Conservation (phyloP, 2,113 vertebrate species). For the Lagenorhynchus albirostris region DNA sequence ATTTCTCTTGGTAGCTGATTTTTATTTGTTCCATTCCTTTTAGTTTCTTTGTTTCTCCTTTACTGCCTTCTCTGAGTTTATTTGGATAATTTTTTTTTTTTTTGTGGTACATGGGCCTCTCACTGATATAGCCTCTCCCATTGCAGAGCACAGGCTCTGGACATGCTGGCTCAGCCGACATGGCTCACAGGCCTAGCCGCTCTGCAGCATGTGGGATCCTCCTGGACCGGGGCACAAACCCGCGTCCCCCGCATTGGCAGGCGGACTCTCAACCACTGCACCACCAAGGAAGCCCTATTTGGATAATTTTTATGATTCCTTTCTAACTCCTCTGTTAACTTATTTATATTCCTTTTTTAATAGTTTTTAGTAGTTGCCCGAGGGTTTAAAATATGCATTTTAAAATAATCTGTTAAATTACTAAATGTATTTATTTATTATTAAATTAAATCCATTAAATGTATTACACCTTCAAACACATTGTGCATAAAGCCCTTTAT, state of each 20-base stretch:
- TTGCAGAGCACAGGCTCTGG: no score
- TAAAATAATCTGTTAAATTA: neutral
- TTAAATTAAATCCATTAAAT: no score
- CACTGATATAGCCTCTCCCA: no score
- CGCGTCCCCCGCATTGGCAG: no score
- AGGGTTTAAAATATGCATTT: neutral
- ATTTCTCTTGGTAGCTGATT: neutral
- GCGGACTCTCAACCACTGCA: no score
- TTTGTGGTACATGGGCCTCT: no score
- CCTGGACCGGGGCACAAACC: no score
- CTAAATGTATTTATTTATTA: no score
- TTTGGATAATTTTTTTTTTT: neutral
- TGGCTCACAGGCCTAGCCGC: no score
- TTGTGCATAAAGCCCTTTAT: neutral
- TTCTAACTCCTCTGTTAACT: neutral
- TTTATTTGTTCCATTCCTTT: neutral
- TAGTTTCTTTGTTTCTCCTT: neutral
- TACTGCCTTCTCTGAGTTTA: neutral
- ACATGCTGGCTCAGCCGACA: no score
- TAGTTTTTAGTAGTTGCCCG: neutral
- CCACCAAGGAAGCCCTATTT: neutral
- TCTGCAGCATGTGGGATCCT: no score
- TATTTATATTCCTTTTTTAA: neutral
- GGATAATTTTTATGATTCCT: neutral
- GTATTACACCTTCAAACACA: neutral